Conservation (phyloP, 2,888 invertebrate species). For the Aplocera efformata region DNA sequence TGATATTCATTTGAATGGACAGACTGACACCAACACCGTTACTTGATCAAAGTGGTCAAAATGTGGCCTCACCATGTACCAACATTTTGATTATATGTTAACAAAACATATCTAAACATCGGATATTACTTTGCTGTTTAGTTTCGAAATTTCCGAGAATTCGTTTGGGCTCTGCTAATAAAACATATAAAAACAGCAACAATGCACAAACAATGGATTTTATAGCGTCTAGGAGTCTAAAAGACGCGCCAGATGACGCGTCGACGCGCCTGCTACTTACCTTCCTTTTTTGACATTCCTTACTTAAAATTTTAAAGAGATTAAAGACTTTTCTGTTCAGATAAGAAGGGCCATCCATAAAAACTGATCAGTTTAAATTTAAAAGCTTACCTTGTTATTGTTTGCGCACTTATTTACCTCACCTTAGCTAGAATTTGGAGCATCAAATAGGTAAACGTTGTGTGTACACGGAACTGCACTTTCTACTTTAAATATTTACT, state of each 20-base stretch:
- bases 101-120: conserved; percentile 1
- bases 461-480: conserved; percentile 76
- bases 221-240: conserved; percentile 17
- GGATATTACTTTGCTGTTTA: too few relatives aligned
- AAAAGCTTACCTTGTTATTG: conserved; percentile 35
- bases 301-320: conserved; percentile 25
- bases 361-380: conserved; percentile 31
- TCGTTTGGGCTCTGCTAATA: conserved; percentile 3
- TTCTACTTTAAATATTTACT: conserved; percentile 77
- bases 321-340: conserved; percentile 23
- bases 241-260: conserved; percentile 10
- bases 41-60: conserved; percentile 44
- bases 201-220: conserved; percentile 23
- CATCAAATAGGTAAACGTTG: conserved; percentile 59
- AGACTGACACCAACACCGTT: conserved; percentile 55
- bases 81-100: conserved; percentile 12
- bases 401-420: conserved; percentile 48
- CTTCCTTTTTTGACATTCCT: conserved; percentile 26
- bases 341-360: conserved; percentile 25
- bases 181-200: conserved; percentile 15
- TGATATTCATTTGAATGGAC: conserved; percentile 56
- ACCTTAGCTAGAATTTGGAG: conserved; percentile 55
- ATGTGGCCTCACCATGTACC: conserved; percentile 19
- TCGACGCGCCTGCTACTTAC: conserved; percentile 10
- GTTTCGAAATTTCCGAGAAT: neutral